Conservation (phyloP, 1,140 invertebrate species). For the Trichonephila inaurata region DNA sequence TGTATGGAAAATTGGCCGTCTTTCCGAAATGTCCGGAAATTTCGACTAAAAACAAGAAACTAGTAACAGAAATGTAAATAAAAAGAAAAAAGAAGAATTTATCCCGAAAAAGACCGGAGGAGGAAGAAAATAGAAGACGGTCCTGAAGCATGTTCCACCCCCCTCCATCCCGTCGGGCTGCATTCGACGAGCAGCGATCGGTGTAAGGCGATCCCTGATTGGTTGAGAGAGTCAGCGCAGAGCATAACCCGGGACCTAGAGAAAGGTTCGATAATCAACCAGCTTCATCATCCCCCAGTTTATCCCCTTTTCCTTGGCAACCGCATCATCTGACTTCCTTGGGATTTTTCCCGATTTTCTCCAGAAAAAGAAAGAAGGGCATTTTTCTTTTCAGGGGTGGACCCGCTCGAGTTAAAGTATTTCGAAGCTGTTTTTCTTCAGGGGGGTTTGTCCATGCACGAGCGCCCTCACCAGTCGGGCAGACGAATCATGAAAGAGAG, state of each 20-base stretch:
- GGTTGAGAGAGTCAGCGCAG: slow-evolving; percentile 62
- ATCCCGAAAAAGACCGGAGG: neutral
- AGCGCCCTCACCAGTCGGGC: slow-evolving; percentile 49
- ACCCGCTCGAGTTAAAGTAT: neutral
- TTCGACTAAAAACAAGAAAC: neutral
- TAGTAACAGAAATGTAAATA: neutral
- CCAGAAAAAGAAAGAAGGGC: neutral
- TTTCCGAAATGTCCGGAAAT: neutral
- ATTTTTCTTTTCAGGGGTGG: neutral
- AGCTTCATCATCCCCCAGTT: slow-evolving; percentile 42
- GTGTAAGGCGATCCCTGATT: slow-evolving; percentile 70
- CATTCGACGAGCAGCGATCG: slow-evolving; percentile 30
- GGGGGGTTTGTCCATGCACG: slow-evolving; percentile 19
- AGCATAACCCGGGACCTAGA: slow-evolving; percentile 43
- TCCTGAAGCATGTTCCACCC: neutral
- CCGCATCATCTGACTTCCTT: neutral
- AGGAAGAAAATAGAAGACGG: neutral
- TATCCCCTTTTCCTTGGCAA: neutral
- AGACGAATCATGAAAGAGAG: slow-evolving; percentile 32
- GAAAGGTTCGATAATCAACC: slow-evolving; percentile 65
- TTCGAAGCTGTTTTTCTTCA: neutral
- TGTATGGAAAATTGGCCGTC: neutral
- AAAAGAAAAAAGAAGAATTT: neutral
- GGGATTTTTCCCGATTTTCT: slow-evolving; percentile 3
- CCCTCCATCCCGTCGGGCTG: neutral